phyloP scores from a whole-genome alignment of 2,888 invertebrate genomes.

The Selenia dentaria region DNA sequence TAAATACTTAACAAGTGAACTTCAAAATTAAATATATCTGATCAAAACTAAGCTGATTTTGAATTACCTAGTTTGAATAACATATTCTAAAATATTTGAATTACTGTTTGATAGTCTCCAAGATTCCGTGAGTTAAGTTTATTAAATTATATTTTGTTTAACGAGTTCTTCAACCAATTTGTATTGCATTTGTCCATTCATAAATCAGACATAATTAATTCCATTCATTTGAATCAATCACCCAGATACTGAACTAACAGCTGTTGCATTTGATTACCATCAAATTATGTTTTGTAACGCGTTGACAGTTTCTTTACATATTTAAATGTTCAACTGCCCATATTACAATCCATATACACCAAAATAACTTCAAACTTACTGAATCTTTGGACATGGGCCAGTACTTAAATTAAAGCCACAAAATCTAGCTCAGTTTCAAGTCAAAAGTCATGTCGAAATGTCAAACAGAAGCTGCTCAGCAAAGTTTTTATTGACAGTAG shows the following conservation, averaged over 20 bases:
- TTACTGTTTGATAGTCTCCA: too few relatives aligned
- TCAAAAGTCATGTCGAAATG: neutral
- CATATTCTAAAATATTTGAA: too few relatives aligned
- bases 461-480: neutral
- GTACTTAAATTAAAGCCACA: neutral
- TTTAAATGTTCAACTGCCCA: too few relatives aligned
- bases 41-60: too few relatives aligned
- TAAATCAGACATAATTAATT: slow-evolving; percentile 8
- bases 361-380: too few relatives aligned
- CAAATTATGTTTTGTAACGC: neutral
- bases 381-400: too few relatives aligned
- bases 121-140: too few relatives aligned
- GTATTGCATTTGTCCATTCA: slow-evolving; percentile 1
- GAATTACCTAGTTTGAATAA: too few relatives aligned
- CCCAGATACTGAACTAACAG: neutral
- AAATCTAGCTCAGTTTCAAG: neutral
- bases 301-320: neutral
- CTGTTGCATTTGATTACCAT: slow-evolving; percentile 12
- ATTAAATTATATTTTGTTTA: too few relatives aligned
- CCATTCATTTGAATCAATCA: slow-evolving; percentile 17
- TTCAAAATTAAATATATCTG: too few relatives aligned
- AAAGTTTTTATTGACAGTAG: neutral
- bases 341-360: too few relatives aligned
- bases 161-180: slow-evolving; percentile 2
- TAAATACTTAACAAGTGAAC: too few relatives aligned